phyloP scores from a whole-genome alignment of 1,140 invertebrate genomes.

The Hypothenemus hampei region DNA sequence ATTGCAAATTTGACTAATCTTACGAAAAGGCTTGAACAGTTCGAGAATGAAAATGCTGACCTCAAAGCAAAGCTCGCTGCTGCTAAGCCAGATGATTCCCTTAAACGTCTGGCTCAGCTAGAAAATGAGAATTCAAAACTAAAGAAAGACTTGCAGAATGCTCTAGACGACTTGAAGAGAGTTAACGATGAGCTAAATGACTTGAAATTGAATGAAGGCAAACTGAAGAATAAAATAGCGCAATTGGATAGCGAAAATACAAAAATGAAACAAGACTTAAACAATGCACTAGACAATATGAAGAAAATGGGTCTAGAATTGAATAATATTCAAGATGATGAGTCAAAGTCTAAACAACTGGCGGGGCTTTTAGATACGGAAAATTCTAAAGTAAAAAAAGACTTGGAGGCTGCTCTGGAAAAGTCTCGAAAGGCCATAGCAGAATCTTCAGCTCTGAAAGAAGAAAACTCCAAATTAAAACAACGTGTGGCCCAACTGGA shows the following conservation, averaged over 20 bases:
- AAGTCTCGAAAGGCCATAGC: slow-evolving; percentile 4
- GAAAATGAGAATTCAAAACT: slow-evolving; percentile 26
- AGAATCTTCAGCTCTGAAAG: slow-evolving; percentile 8
- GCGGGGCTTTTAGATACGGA: slow-evolving; percentile 15
- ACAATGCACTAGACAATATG: slow-evolving; percentile 19
- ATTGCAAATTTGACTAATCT: slow-evolving; percentile 6
- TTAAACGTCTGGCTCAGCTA: slow-evolving; percentile 12
- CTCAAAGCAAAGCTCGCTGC: slow-evolving; percentile 10
- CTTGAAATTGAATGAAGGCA: slow-evolving; percentile 3
- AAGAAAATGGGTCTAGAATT: slow-evolving; percentile 28
- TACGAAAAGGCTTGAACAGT: slow-evolving; percentile 10
- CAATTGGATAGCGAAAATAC: slow-evolving; percentile 28
- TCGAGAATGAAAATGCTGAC: slow-evolving; percentile 22
- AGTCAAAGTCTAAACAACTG: slow-evolving; percentile 24
- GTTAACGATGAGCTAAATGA: slow-evolving; percentile 7
- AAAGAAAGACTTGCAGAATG: slow-evolving; percentile 22
- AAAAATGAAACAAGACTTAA: slow-evolving; percentile 21
- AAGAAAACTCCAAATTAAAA: slow-evolving; percentile 22
- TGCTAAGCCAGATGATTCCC: not conserved
- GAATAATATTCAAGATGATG: slow-evolving; percentile 13
- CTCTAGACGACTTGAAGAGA: slow-evolving; percentile 8
- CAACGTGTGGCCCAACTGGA: slow-evolving; percentile 19
- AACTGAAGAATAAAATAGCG: slow-evolving; percentile 10
- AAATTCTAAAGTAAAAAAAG: slow-evolving; percentile 17
- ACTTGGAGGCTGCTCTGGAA: slow-evolving; percentile 20